These are phyloP conservation scores for Saturnia pavonia DNA, from an alignment of 2,888 invertebrate genomes.

Conservation along the genomic window DNA sequence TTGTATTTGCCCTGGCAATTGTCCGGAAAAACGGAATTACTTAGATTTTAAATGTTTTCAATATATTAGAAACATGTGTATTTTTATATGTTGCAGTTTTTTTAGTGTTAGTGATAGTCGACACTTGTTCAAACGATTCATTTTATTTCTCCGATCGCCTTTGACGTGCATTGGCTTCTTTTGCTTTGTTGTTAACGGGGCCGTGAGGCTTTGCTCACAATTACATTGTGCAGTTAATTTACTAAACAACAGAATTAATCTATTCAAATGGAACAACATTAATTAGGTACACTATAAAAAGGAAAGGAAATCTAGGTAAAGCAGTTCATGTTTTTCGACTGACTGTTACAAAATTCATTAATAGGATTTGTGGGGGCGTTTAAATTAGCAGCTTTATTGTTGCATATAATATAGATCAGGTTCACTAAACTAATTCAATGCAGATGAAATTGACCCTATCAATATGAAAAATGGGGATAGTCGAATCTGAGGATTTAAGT, in stretches of 20 bases:
- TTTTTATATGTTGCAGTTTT: too few species aligned
- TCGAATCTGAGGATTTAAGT: too few species aligned
- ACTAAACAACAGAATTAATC: conserved; percentile 25
- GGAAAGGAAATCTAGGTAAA: conserved; percentile 4
- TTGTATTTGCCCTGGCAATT: too few species aligned
- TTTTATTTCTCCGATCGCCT: conserved; percentile 42
- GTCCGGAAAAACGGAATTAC: too few species aligned
- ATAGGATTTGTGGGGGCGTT: not conserved
- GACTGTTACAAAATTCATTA: conserved; percentile 3
- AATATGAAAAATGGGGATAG: not conserved
- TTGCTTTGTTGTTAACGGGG: conserved; percentile 27
- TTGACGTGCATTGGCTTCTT: conserved; percentile 33
- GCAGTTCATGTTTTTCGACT: not conserved
- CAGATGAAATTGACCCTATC: not conserved
- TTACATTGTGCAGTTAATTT: conserved; percentile 23
- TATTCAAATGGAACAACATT: conserved; percentile 11
- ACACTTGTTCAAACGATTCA: conserved; percentile 43
- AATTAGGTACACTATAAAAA: conserved; percentile 12
- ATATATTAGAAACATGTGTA: too few species aligned
- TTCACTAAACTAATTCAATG: too few species aligned
- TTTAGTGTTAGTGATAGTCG: not conserved
- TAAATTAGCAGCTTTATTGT: not conserved
- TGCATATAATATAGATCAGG: not conserved
- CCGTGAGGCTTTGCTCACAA: conserved; percentile 33
- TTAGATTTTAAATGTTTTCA: too few species aligned